These are phyloP conservation scores for Chironex yamaguchii DNA, from an alignment of 30 jellyfish, hydroid and myxozoan genomes.

Conservation along the genomic window DNA sequence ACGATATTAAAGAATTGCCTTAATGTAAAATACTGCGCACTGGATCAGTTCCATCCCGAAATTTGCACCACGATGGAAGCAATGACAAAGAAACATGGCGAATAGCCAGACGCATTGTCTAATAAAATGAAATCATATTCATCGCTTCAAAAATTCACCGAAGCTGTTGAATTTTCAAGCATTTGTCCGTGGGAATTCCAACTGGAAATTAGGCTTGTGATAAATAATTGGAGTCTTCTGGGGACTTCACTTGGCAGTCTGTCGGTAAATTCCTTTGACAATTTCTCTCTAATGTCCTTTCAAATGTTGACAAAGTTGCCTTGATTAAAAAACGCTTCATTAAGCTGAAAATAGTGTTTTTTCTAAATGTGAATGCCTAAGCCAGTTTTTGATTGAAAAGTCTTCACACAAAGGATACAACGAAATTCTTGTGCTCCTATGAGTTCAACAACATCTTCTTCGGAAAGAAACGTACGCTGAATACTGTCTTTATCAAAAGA, in stretches of 20 bases:
- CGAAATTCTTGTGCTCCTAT: too few species aligned
- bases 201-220: background rate
- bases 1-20: conserved; percentile 44
- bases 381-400: too few species aligned
- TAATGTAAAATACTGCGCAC: conserved; percentile 48
- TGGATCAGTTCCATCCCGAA: conserved; percentile 42
- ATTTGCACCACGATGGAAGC: conserved; percentile 48
- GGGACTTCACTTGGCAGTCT: background rate
- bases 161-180: conserved; percentile 34
- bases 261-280: background rate
- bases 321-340: too few species aligned
- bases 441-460: too few species aligned
- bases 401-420: too few species aligned
- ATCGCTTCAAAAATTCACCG: conserved; percentile 14
- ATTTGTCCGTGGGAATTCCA: background rate
- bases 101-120: background rate
- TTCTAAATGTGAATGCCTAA: too few species aligned
- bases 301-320: too few species aligned
- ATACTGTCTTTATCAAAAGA: too few species aligned
- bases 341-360: too few species aligned
- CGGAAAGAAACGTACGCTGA: too few species aligned
- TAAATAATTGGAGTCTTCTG: background rate
- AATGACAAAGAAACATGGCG: conserved; percentile 20
- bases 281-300: too few species aligned
- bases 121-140: conserved; percentile 1